phyloP scores from a whole-genome alignment of 2,113 vertebrate genomes.

The Leptosomus discolor region DNA sequence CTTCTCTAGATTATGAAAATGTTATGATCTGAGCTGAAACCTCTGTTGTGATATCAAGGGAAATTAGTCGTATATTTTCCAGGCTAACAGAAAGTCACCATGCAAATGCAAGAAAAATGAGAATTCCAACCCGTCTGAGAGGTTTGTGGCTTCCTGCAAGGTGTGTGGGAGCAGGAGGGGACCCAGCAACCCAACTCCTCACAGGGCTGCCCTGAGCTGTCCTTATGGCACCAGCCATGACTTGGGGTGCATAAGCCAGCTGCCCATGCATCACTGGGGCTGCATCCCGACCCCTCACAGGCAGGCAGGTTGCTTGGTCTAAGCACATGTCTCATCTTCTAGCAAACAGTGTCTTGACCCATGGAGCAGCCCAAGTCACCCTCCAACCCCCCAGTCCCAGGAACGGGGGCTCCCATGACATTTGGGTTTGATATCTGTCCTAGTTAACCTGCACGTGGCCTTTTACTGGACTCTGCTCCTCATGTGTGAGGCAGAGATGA shows the following conservation, averaged over 20 bases:
- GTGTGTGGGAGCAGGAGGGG: not conserved
- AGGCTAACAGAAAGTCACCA: not conserved
- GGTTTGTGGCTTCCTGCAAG: not conserved
- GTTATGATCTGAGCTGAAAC: not conserved
- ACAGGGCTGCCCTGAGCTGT: not conserved
- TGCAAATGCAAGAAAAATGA: not conserved
- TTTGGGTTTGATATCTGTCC: not conserved
- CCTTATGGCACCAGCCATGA: fast-evolving
- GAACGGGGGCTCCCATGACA: fast-evolving
- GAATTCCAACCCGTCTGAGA: not conserved
- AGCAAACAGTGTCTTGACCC: not conserved
- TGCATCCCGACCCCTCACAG: fast-evolving
- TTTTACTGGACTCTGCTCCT: not conserved
- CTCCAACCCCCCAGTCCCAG: fast-evolving
- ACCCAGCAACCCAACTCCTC: not conserved
- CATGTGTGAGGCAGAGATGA: not conserved
- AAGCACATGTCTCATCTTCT: fast-evolving
- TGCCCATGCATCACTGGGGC: not conserved
- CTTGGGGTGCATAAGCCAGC: not conserved
- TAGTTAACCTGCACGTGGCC: not conserved
- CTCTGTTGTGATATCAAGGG: not conserved
- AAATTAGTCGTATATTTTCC: not conserved
- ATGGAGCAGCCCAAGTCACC: fast-evolving
- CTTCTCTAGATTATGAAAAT: not conserved
- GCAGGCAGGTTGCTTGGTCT: not conserved